Conservation (phyloP, 2,113 vertebrate genomes). For the Epinephelus cyanopodus region DNA sequence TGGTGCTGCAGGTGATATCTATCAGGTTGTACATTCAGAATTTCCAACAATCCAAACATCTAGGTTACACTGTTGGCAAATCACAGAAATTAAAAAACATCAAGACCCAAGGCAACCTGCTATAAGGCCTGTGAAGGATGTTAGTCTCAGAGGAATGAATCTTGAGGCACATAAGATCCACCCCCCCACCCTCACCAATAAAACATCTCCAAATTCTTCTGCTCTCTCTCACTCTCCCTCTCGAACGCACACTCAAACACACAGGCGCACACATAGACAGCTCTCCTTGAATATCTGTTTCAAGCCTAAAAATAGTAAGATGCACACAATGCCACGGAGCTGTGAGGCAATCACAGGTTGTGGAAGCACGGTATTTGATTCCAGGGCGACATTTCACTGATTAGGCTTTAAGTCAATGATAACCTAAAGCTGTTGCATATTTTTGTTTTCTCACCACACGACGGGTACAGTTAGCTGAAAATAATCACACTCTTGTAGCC, state of each 20-base stretch:
- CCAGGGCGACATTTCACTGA: constrained; percentile 24
- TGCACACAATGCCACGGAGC: constrained; percentile 24
- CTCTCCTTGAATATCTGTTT: constrained; percentile 43
- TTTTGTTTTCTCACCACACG: not conserved
- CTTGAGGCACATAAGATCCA: constrained; percentile 21
- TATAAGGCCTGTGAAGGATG: constrained; percentile 9
- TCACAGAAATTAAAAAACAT: not conserved
- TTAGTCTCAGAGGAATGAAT: constrained; percentile 29
- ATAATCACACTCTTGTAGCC: constrained; percentile 19
- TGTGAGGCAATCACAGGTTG: constrained; percentile 40
- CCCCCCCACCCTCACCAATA: constrained; percentile 9
- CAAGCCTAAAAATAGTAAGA: constrained; percentile 52
- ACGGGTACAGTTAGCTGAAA: constrained; percentile 12
- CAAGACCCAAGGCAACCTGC: constrained; percentile 6
- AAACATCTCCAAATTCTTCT: constrained; percentile 29
- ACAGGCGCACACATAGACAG: not conserved
- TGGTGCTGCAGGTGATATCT: constrained; percentile 2
- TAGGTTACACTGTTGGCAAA: constrained; percentile 19
- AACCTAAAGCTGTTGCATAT: not conserved
- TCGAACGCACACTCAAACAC: constrained; percentile 21
- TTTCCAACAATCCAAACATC: constrained; percentile 27
- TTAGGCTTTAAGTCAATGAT: constrained; percentile 28
- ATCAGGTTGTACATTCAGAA: constrained; percentile 11
- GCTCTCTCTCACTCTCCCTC: constrained; percentile 5
- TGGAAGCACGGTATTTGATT: constrained; percentile 31